Conservation (phyloP, 2,797 vertebrate genomes). For the Hybognathus amarus region DNA sequence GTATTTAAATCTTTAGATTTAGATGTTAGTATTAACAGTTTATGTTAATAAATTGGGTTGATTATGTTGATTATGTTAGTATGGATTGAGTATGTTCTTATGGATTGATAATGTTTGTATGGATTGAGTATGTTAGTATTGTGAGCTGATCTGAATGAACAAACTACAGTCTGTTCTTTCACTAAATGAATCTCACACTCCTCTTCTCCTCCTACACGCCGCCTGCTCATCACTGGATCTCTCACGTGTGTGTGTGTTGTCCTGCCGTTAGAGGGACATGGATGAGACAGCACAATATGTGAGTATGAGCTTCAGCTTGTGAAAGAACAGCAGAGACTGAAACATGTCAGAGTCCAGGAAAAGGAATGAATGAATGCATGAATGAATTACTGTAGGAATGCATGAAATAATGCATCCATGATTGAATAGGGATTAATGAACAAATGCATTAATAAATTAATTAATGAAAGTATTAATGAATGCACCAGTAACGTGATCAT, state of each 20-base stretch:
- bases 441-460: too few species aligned
- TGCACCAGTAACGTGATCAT: neutral
- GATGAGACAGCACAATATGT: slow-evolving; percentile 95
- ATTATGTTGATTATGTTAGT: too few species aligned
- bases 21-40: too few species aligned
- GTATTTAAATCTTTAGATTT: too few species aligned
- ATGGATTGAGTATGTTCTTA: too few species aligned
- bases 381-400: neutral
- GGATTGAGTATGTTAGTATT: neutral
- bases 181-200: slow-evolving; percentile 49
- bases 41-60: too few species aligned
- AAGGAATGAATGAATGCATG: neutral
- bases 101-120: too few species aligned
- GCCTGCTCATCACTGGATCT: slow-evolving; percentile 56
- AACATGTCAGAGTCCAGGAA: slow-evolving; percentile 26
- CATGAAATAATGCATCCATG: too few species aligned
- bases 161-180: neutral
- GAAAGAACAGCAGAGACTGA: slow-evolving; percentile 41
- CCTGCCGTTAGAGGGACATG: slow-evolving; percentile 79
- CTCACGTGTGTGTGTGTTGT: slow-evolving; percentile 32
- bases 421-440: too few species aligned
- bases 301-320: slow-evolving; percentile 74
- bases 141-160: neutral
- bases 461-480: neutral
- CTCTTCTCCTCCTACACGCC: slow-evolving; percentile 59